These are phyloP conservation scores for Verasper variegatus DNA, from an alignment of 2,113 vertebrate species.

Conservation along the genomic window DNA sequence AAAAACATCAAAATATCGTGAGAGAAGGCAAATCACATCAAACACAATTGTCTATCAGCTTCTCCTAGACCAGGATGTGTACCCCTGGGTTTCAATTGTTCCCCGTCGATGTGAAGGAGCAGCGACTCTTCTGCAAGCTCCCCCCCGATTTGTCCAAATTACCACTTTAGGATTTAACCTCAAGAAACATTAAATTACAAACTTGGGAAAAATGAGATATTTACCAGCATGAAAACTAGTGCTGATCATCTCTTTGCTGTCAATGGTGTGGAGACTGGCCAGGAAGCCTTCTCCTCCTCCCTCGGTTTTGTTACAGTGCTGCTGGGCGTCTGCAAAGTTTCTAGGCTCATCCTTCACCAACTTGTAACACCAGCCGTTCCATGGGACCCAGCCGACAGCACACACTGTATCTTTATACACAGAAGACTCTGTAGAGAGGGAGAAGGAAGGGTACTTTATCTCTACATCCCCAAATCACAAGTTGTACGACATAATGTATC, in stretches of 20 bases:
- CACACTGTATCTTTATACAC: constrained; percentile 85
- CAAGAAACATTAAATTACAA: too few relatives aligned
- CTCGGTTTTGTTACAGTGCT: constrained; percentile 75
- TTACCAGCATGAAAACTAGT: constrained; percentile 85
- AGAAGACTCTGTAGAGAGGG: constrained; percentile 79
- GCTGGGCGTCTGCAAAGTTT: constrained; percentile 74
- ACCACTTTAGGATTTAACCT: too few relatives aligned
- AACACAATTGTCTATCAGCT: too few relatives aligned
- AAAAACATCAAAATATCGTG: too few relatives aligned
- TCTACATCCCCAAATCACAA: too few relatives aligned
- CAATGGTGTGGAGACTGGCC: constrained; percentile 90
- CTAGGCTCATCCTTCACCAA: constrained; percentile 62
- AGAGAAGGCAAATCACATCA: too few relatives aligned
- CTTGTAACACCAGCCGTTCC: constrained; percentile 89
- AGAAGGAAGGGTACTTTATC: not conserved
- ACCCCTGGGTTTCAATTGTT: too few relatives aligned
- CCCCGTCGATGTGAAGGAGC: too few relatives aligned
- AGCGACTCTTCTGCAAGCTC: too few relatives aligned
- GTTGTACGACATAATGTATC: not conserved
- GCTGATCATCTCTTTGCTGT: constrained; percentile 88
- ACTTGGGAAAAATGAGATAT: not conserved
- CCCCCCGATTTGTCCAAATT: too few relatives aligned
- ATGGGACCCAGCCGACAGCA: constrained; percentile 84
- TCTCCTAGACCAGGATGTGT: too few relatives aligned
- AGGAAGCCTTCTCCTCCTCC: constrained; percentile 66